Base-by-base conservation (phyloP, 2,888 invertebrate species). In the Thelaira solivaga region DNA sequence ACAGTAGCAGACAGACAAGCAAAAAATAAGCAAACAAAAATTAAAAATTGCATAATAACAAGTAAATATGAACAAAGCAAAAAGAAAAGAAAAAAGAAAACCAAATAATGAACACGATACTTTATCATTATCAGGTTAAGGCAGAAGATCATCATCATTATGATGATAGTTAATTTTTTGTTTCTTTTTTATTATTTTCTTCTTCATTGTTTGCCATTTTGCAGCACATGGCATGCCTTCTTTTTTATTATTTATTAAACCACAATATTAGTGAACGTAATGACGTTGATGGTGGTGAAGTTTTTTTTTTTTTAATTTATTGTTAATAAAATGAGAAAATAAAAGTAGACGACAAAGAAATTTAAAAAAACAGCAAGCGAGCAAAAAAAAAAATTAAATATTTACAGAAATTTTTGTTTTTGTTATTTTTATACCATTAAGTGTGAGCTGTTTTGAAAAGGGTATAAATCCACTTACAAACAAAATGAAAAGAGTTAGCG, bases 21-120 rank as follows among this genome's bases (percentile, higher is more conserved):
- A 65, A 47, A 29, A 45, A 24, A 47, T 41, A 22, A 67, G 61
- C 16, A 53, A 10, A 57, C 36, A 65, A 65, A 43, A 65, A 57
- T n/a, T 55, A 65, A 59, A 51, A 68, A 62, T 75, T 75, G 45
- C 74, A 75, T 75, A 75, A 75, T 39, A 67, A 4, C 47, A 39
- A 59, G 59, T 59, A 49, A 47, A 36, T 6, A 45, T 57, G 47
- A 20, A 26, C 22, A 24, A n/a, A 16, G n/a, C 49, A 24, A 31
- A 45, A 45, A 53, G 20, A 6, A 31, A 11, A 65, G 10, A 26
- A 29, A n/a, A 49, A n/a, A 39, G 39, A 39, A 24, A 10, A n/a
- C n/a, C n/a, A n/a, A 20, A 51, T 65, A 65, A 65, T 51, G 29
- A 51, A 29, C n/a, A 26, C 18, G 29, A 64, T 10, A 39, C 29